Evolutionary conservation across 2,888 invertebrate species (phyloP), one percentile per base, ranked within the genome.

Genomic region (Lepeophtheirus nordmannii): DNA sequence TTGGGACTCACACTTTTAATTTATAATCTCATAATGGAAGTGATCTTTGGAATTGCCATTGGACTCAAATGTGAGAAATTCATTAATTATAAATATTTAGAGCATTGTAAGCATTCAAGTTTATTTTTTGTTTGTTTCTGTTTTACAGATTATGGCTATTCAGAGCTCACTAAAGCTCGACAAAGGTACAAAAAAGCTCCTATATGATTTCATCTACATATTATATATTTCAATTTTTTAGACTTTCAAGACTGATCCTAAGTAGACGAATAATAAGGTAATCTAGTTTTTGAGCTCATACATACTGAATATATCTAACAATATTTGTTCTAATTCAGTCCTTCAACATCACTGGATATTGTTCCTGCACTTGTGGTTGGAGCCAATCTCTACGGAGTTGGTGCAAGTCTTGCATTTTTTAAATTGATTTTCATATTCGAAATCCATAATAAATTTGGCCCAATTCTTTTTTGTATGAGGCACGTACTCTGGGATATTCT

Each of bases 401-500:
- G 39, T 39, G 38, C 40, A 12, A 38, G 62, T 20, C 20, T 62
- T 9, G 62, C 62, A 11, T 62, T 62, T 17, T 23, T 62, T 7
- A 62, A 41, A 17, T n/a, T 62, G n/a, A 41, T 62, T 20, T 62
- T 62, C 41, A 1, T 62, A 10, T 62, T 62, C 20, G 62, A 62
- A 22, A 41, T 62, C 9, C 62, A 62, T 23, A 8, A 23, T 17
- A 62, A 40, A 23, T 62, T 62, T 39, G 62, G 62, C 11, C 62
- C 62, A 2, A 62, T 62, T 41, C 40, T 62, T 20, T 62, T 62
- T 20, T 62, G 62, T 40, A 62, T 62, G 10, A 38, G 39, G 17
- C 37, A 62, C 40, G 62, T 62, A 11, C 14, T 62, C 8, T 62
- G 62, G 62, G 62, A 62, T 40, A 62, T 62, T 17, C 14, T 41